Evolutionary conservation across 2,113 vertebrate genomes (phyloP), one percentile per base, ranked within the genome.

Genomic region (Kryptolebias marmoratus): DNA sequence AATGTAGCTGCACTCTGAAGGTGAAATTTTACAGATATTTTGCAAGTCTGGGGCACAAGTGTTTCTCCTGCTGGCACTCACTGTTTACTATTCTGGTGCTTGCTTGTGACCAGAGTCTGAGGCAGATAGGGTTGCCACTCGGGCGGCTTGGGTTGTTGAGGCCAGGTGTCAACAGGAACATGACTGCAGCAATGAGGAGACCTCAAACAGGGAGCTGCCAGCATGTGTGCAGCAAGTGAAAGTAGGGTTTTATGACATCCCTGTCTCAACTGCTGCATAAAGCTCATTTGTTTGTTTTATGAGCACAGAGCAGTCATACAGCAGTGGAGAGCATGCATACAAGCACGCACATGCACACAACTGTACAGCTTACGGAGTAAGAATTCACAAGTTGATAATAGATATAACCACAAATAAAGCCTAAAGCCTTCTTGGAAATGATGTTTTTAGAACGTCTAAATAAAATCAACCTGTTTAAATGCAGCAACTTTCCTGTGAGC

Each of bases 81-180:
- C 91, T 96, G 95, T 96, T 95, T 95, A 95, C 94, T 95, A 96
- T 96, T 96, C 94, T 95, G 93, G 94, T 95, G 78, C 63, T 64
- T 45, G 65, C 60, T 64, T 48, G 68, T 83, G 65, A 86, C 90
- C 92, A 91, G 92, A 87, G 94, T 92, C 90, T 93, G 90, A 83
- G 82, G 78, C 82, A 89, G 95, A 94, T 95, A 94, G 87, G 90
- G 92, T 94, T 88, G 77, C 89, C 78, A 64, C 88, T 74, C 67
- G 5, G 49, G 52, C 56, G 76, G 83, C 54, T 90, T 81, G 72
- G 80, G 82, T 90, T 85, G 68, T 86, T 60, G 45, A 68, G 82
- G 79, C 79, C 3, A 18, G 16, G 71, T 73, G 89, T 85, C 84
- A 90, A 27, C 73, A 71, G 70, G 69, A 82, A 81, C 83, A 82